phyloP scores from a whole-genome alignment of 1,140 invertebrate species.

The Theocolax elegans region DNA sequence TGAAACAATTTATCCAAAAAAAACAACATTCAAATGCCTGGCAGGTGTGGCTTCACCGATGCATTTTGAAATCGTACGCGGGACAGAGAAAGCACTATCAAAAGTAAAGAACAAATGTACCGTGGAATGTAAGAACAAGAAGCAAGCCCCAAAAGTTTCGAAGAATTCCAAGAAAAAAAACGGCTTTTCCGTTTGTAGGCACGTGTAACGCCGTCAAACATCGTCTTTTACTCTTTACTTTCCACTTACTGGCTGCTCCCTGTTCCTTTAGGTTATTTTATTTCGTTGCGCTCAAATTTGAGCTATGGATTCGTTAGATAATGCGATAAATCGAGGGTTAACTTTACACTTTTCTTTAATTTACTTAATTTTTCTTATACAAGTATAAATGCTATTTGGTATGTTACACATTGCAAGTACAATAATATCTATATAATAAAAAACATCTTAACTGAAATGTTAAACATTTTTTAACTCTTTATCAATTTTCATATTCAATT shows the following conservation, averaged over 20 bases:
- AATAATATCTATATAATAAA: too few relatives aligned
- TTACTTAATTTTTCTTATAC: too few relatives aligned
- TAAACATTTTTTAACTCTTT: too few relatives aligned
- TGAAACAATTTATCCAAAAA: conserved; percentile 15
- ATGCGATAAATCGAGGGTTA: too few relatives aligned
- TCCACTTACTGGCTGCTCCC: not conserved
- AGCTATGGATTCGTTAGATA: too few relatives aligned
- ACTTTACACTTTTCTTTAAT: too few relatives aligned
- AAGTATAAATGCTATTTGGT: too few relatives aligned
- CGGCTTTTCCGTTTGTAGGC: not conserved
- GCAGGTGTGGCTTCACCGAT: conserved; percentile 10
- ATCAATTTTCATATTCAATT: too few relatives aligned
- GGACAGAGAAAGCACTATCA: conserved; percentile 1
- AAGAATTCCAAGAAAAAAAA: conserved; percentile 20
- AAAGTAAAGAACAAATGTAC: conserved; percentile 9
- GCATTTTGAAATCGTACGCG: conserved; percentile 14
- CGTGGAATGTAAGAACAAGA: conserved; percentile 37
- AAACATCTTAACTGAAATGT: too few relatives aligned
- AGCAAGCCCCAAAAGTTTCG: conserved; percentile 14
- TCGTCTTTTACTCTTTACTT: conserved; percentile 10
- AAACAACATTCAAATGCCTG: conserved; percentile 20
- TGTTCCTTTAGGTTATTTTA: too few relatives aligned
- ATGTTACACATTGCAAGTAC: too few relatives aligned
- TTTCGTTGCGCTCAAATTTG: too few relatives aligned
- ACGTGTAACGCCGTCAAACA: conserved; percentile 12